These are phyloP conservation scores for Actinostola sp. DNA, from an alignment of 92 coral and sea anemone species.

Conservation along the genomic window DNA sequence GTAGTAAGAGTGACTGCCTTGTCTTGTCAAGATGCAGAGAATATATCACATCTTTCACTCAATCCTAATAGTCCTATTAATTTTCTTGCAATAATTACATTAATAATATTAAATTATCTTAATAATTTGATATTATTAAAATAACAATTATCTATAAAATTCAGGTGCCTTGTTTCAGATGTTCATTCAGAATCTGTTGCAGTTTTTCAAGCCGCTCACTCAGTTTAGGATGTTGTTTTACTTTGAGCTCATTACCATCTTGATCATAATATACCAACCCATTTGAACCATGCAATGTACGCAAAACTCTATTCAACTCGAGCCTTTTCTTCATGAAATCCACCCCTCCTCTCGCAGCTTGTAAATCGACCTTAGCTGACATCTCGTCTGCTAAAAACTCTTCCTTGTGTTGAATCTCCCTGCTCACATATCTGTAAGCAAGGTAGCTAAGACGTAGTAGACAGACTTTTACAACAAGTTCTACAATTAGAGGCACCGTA, in stretches of 20 bases:
- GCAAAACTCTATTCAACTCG: conserved; percentile 63
- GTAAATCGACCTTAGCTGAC: conserved; percentile 61
- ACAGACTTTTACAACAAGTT: conserved; percentile 65
- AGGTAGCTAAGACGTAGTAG: conserved; percentile 71
- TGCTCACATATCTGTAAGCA: conserved; percentile 53
- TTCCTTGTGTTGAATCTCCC: conserved; percentile 53
- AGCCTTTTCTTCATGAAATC: conserved; percentile 66
- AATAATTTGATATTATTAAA: not conserved
- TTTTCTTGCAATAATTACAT: not conserved
- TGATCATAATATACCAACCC: conserved; percentile 67
- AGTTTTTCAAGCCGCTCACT: conserved; percentile 63
- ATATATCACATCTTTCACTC: too few species aligned
- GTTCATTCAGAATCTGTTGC: conserved; percentile 49
- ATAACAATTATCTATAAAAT: not conserved
- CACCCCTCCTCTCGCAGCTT: conserved; percentile 73
- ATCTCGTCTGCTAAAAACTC: conserved; percentile 64
- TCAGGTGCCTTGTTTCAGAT: not conserved
- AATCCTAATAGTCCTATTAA: too few species aligned
- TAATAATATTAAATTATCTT: too few species aligned
- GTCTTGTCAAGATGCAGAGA: too few species aligned
- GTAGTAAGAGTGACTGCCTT: too few species aligned
- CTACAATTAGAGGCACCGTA: conserved; percentile 43
- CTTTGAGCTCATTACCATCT: conserved; percentile 76
- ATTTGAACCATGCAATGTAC: conserved; percentile 65
- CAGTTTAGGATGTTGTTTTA: conserved; percentile 54